Conservation (phyloP, 2,797 vertebrate genomes). For the Girardinus metallicus region DNA sequence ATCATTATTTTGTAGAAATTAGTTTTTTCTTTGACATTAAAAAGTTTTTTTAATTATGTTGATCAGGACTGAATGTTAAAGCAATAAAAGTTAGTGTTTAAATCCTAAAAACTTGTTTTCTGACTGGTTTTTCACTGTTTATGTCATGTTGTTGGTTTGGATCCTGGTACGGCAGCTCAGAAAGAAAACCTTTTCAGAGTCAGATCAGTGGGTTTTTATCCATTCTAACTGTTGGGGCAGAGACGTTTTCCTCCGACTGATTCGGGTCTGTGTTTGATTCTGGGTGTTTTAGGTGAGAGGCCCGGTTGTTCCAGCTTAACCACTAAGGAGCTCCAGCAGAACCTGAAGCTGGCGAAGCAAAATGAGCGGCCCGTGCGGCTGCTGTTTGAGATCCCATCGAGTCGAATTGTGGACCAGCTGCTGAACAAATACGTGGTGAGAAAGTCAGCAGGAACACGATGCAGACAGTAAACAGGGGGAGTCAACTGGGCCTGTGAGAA, state of each 20-base stretch:
- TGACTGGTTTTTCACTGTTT: neutral
- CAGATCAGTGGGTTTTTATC: neutral
- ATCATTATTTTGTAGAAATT: too few species aligned
- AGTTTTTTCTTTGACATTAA: too few species aligned
- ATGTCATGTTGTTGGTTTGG: neutral
- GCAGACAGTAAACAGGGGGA: neutral
- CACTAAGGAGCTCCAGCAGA: constrained; percentile 91
- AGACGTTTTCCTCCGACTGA: neutral
- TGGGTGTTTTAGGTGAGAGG: constrained; percentile 42
- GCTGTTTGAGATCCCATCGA: constrained; percentile 88
- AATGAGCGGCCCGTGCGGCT: constrained; percentile 79
- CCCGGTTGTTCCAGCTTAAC: constrained; percentile 84
- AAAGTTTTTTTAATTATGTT: too few species aligned
- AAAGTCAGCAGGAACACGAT: neutral
- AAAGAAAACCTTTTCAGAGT: neutral
- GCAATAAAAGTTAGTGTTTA: neutral
- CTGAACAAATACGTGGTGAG: constrained; percentile 90
- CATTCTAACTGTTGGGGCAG: neutral
- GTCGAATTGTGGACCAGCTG: constrained; percentile 78
- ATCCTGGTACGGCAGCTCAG: neutral
- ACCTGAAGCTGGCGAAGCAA: constrained; percentile 83
- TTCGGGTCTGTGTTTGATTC: neutral
- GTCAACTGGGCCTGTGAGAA: neutral
- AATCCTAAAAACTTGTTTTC: neutral
- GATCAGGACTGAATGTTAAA: too few species aligned